Evolutionary conservation across 2,113 vertebrate species (phyloP).

Genomic region (Gadus chalcogrammus): DNA sequence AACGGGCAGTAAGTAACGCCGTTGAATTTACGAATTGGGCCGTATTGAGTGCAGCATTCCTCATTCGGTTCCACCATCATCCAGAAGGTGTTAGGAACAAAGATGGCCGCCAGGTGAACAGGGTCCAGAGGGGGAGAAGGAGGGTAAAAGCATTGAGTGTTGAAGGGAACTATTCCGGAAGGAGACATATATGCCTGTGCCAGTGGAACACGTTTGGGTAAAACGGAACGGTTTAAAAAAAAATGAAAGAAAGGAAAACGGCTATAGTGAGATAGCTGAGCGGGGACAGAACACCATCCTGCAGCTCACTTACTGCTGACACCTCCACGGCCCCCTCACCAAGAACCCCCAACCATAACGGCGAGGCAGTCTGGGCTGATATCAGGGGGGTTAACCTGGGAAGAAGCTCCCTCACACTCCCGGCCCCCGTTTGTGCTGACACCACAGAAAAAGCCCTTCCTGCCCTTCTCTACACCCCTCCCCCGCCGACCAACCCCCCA

Average conservation of each 20-base stretch:
- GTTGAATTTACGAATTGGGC: too few relatives aligned
- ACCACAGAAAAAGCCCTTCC: constrained; percentile 56
- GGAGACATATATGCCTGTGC: constrained; percentile 1
- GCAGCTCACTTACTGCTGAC: constrained; percentile 64
- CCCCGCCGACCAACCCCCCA: constrained; percentile 9
- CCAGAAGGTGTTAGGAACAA: too few relatives aligned
- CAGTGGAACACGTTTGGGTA: constrained; percentile 3
- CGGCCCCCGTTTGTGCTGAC: constrained; percentile 70
- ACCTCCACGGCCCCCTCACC: constrained; percentile 45
- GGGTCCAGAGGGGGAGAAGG: too few relatives aligned
- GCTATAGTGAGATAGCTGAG: constrained; percentile 55
- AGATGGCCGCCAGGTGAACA: too few relatives aligned
- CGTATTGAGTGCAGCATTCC: too few relatives aligned
- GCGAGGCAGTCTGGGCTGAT: constrained; percentile 57
- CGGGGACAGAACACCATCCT: constrained; percentile 63
- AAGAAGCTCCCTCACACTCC: constrained; percentile 57
- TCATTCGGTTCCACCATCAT: too few relatives aligned
- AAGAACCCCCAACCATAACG: constrained; percentile 52
- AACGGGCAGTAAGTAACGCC: too few relatives aligned
- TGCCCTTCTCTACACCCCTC: constrained; percentile 45
- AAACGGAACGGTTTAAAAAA: constrained; percentile 38
- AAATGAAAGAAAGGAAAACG: constrained; percentile 32
- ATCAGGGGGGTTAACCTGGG: constrained; percentile 57
- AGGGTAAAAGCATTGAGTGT: too few relatives aligned
- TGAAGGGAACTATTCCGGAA: constrained; percentile 16